Base-by-base conservation (phyloP, 2,888 invertebrate genomes). In the Amiota mariae region DNA sequence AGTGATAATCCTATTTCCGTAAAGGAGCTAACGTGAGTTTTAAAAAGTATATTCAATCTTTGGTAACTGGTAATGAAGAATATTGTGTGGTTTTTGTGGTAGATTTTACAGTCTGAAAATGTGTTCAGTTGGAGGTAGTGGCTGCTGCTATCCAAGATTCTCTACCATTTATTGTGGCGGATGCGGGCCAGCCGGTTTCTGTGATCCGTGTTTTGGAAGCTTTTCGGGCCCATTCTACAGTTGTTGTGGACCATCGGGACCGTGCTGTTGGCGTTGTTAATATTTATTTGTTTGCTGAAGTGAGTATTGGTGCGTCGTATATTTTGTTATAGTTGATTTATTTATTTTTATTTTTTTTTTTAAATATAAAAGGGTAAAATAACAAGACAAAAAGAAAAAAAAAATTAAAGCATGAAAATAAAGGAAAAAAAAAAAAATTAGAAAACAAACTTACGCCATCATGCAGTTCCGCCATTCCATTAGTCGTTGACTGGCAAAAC, bases 21-120 rank as follows among this genome's bases (percentile, higher is more conserved):
- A n/a, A 64, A 64, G 64, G 47, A 64, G 64, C 64, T 47, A 64
- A 46, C 11, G 64, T 64, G n/a, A 46, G 64, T 64, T 59, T 2
- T 2, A 59, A 59, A 15, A 54, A n/a, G n/a, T 20, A 8, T 6
- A 8, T 9, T 36, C 36, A 36, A 36, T 36, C 36, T 36, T 36
- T 20, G 18, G 20, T 18, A 20, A 11, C 20, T 4, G 18, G 6
- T 59, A 10, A 18, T 18, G 8, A 15, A 57, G 20, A 51, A 51
- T 6, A 12, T 51, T 51, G 54, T 51, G 54, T n/a, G 54, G 54
- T 10, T 6, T 36, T 36, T 36, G 36, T 36, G 36, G 8, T 36
- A 59, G 20, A 8, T 59, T 57, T 59, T 18, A 13, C 15, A 46
- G n/a, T 11, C 10, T n/a, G n/a, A 64, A 64, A 47, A 64, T 66